Conservation (phyloP, 2,888 invertebrate genomes). For the Margaritifera margaritifera region DNA sequence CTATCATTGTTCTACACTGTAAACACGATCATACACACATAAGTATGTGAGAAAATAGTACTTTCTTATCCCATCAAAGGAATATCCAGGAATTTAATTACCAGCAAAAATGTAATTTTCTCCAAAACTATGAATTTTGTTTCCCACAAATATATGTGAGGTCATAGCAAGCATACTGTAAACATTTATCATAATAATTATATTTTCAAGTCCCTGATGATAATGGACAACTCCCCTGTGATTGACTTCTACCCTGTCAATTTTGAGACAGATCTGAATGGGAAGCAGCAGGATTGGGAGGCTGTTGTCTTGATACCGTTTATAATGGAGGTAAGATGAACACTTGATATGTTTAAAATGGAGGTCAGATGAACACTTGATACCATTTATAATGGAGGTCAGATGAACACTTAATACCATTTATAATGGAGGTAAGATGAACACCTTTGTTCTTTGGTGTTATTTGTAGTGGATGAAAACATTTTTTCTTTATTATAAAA, state of each 20-base stretch:
- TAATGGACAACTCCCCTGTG: slow-evolving; percentile 88
- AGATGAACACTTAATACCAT: slow-evolving; percentile 87
- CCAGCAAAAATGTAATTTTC: too few species aligned
- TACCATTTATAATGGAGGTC: slow-evolving; percentile 96
- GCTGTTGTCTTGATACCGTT: slow-evolving; percentile 98
- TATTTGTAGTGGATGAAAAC: neutral
- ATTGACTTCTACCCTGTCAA: slow-evolving; percentile 99
- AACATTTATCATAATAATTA: neutral
- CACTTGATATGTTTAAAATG: too few species aligned
- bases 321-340: slow-evolving; percentile 84
- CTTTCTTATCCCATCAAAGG: too few species aligned
- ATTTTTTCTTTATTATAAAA: neutral
- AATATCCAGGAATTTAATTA: too few species aligned
- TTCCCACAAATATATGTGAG: too few species aligned
- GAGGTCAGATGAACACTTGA: too few species aligned
- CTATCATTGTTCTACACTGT: too few species aligned
- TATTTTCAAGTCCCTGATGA: slow-evolving; percentile 82
- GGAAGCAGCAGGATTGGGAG: slow-evolving; percentile 98
- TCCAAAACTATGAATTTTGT: too few species aligned
- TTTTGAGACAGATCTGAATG: slow-evolving; percentile 96
- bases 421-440: slow-evolving; percentile 84
- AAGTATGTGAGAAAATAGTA: too few species aligned
- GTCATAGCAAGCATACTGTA: too few species aligned
- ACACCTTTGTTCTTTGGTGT: neutral
- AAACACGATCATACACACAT: too few species aligned